Percentiles rank a stretch among this genome's conserved stretches.
phyloP scores from a whole-genome alignment of 2,888 invertebrate genomes.

The Eurois occulta region DNA sequence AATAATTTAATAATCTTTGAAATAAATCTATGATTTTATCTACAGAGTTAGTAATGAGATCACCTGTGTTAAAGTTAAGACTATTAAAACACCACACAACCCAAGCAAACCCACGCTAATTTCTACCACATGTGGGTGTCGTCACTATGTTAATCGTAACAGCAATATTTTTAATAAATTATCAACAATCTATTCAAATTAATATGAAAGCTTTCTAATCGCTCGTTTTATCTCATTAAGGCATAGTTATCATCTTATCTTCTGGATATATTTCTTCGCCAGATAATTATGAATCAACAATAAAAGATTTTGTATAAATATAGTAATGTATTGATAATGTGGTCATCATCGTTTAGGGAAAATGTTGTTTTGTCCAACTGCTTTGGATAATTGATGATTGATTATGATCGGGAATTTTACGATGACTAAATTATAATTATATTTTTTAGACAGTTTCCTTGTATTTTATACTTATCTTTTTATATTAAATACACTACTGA shows the following conservation, averaged over 20 bases:
- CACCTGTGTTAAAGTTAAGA: not conserved
- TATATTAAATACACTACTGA: not conserved
- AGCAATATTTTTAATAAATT: constrained; percentile 52
- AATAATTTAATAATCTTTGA: no score
- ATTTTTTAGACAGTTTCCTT: not conserved
- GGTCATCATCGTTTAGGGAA: not conserved
- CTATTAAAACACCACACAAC: not conserved
- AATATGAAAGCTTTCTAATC: constrained; percentile 62
- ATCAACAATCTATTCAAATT: constrained; percentile 59
- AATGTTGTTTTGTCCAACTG: constrained; percentile 11
- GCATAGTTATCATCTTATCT: constrained; percentile 46
- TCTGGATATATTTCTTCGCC: constrained; percentile 32
- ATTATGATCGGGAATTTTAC: not conserved
- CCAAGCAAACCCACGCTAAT: constrained; percentile 10
- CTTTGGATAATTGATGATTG: not conserved
- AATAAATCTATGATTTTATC: no score
- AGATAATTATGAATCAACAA: constrained; percentile 39
- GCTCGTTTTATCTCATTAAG: constrained; percentile 54
- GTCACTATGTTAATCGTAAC: constrained; percentile 48
- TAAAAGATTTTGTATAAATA: constrained; percentile 24
- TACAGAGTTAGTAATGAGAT: not conserved
- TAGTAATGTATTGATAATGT: constrained; percentile 23
- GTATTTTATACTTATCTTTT: not conserved
- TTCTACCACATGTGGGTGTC: constrained; percentile 29
- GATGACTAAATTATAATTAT: not conserved